Evolutionary conservation across 2,797 vertebrate genomes (phyloP).

Genomic region (Lutjanus campechanus): DNA sequence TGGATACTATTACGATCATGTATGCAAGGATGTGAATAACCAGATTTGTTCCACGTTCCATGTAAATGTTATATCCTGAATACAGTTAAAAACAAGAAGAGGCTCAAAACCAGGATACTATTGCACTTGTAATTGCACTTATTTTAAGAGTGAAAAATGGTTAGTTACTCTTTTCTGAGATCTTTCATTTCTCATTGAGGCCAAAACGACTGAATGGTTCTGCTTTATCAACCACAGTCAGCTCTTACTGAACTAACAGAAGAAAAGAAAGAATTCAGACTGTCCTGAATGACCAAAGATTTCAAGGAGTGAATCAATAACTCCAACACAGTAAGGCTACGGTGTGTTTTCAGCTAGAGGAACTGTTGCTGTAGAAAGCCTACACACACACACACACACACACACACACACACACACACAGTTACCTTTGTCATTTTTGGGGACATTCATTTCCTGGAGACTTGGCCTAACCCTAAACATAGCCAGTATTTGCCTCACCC

Average conservation of each 20-base stretch:
- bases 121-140: no score
- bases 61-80: no score
- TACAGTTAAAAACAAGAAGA: no score
- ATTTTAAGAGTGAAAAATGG: constrained; percentile 13
- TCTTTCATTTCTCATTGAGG: constrained; percentile 48
- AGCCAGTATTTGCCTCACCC: no score
- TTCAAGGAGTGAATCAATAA: constrained; percentile 50
- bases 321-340: constrained; percentile 31
- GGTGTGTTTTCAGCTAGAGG: constrained; percentile 28
- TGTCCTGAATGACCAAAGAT: constrained; percentile 67
- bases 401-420: not conserved
- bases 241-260: constrained; percentile 6
- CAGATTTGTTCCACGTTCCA: no score
- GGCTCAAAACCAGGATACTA: no score
- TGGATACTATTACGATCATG: no score
- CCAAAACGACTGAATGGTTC: constrained; percentile 57
- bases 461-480: no score
- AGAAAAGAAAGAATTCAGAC: constrained; percentile 15
- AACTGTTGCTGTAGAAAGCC: constrained; percentile 37
- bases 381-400: constrained; percentile 6
- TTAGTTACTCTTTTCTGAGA: constrained; percentile 26
- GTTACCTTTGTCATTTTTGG: no score
- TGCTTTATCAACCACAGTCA: constrained; percentile 14
- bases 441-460: no score
- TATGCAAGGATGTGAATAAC: no score